phyloP scores from a whole-genome alignment of 2,888 invertebrate species.

The Aphodius sticticus region DNA sequence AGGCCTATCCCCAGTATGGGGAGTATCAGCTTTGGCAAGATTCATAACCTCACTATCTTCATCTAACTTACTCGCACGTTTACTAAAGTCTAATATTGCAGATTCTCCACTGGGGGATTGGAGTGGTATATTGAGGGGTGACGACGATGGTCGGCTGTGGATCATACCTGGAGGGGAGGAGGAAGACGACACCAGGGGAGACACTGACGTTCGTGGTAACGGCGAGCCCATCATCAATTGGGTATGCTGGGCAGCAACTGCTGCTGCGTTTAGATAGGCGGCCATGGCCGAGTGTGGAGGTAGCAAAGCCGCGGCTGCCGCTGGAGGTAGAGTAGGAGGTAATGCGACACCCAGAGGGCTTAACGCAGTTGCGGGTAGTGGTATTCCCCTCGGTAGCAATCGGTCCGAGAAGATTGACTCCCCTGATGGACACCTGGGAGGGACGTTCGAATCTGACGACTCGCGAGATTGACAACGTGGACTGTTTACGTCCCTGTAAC shows the following conservation, averaged over 20 bases:
- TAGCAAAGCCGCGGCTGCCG: conserved; percentile 69
- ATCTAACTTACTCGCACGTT: conserved; percentile 60
- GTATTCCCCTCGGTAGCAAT: conserved; percentile 59
- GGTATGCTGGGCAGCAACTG: conserved; percentile 72
- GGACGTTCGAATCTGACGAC: conserved; percentile 71
- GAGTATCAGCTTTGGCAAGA: conserved; percentile 71
- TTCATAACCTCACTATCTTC: conserved; percentile 73
- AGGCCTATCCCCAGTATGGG: conserved; percentile 59
- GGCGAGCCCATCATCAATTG: conserved; percentile 75
- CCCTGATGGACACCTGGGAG: conserved; percentile 78
- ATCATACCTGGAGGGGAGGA: conserved; percentile 64
- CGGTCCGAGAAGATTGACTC: conserved; percentile 79
- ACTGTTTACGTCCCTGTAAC: conserved; percentile 77
- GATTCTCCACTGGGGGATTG: conserved; percentile 66
- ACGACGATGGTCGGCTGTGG: conserved; percentile 53
- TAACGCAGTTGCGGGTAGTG: conserved; percentile 66
- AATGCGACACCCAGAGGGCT: conserved; percentile 74
- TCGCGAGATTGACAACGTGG: conserved; percentile 85
- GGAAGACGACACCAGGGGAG: conserved; percentile 74
- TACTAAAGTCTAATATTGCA: conserved; percentile 83
- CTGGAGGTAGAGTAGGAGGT: conserved; percentile 73
- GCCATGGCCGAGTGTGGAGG: conserved; percentile 86
- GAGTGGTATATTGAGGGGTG: conserved; percentile 62
- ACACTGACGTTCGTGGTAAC: conserved; percentile 65
- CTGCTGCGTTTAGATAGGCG: conserved; percentile 78